Conservation (phyloP, 1,140 invertebrate species). For the Cherax quadricarinatus region DNA sequence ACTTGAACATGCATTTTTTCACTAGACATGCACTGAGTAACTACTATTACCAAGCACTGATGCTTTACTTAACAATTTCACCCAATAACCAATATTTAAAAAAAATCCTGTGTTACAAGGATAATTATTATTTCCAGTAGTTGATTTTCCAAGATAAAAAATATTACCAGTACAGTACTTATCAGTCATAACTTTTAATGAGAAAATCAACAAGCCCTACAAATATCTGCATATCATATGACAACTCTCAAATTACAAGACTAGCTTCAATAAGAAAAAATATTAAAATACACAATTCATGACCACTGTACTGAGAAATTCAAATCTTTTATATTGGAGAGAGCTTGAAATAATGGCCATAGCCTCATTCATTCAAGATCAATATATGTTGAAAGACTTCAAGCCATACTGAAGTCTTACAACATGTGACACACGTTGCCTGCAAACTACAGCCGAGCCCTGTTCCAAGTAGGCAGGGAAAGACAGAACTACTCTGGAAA, state of each 20-base stretch:
- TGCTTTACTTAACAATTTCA: background rate
- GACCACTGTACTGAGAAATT: constrained; percentile 8
- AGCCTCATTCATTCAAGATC: constrained; percentile 8
- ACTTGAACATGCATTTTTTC: background rate
- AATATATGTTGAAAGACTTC: constrained; percentile 50
- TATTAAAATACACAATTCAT: constrained; percentile 16
- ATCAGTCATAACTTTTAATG: background rate
- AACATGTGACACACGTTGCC: constrained; percentile 39
- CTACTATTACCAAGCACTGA: background rate
- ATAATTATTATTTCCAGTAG: constrained; percentile 28
- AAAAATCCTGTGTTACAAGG: background rate
- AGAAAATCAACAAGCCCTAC: background rate
- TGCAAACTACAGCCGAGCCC: constrained; percentile 50
- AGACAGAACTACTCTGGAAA: constrained; percentile 34
- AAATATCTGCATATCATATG: background rate
- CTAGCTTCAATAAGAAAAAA: background rate
- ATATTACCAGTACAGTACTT: background rate
- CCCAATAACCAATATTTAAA: background rate
- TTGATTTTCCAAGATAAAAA: background rate
- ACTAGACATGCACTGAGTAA: background rate
- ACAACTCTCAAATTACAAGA: constrained; percentile 5
- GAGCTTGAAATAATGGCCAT: background rate
- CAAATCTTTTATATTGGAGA: background rate
- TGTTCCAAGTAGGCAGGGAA: constrained; percentile 21
- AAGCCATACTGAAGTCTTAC: constrained; percentile 29